These are phyloP conservation scores for Gonatopus flavifemur DNA, from an alignment of 1,140 invertebrate species.

Conservation along the genomic window DNA sequence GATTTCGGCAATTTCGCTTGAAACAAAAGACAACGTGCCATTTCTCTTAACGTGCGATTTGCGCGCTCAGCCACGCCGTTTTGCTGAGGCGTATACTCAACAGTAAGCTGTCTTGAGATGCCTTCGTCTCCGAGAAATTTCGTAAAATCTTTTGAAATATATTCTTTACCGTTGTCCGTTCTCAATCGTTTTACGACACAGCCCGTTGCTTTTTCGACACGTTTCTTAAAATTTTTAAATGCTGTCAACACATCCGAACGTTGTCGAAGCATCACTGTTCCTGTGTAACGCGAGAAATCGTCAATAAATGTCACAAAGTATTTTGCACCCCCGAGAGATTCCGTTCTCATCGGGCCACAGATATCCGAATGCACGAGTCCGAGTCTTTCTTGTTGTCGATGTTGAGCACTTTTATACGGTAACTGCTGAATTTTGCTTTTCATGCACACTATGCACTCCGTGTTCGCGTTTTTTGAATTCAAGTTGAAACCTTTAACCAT, in stretches of 20 bases:
- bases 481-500: background rate
- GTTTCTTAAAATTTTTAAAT: too few relatives aligned
- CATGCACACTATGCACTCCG: constrained; percentile 30
- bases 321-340: too few relatives aligned
- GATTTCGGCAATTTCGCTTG: background rate
- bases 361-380: too few relatives aligned
- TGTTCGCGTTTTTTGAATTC: constrained; percentile 7
- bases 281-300: too few relatives aligned
- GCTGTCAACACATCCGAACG: too few relatives aligned
- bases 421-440: constrained; percentile 32
- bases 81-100: constrained; percentile 13
- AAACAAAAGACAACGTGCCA: constrained; percentile 23
- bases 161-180: too few relatives aligned
- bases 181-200: too few relatives aligned
- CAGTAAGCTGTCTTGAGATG: constrained; percentile 4
- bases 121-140: constrained; percentile 20
- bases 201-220: too few relatives aligned
- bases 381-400: constrained; percentile 16
- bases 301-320: too few relatives aligned
- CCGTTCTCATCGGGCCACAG: too few relatives aligned
- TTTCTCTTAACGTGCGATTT: constrained; percentile 32
- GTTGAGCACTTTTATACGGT: constrained; percentile 24
- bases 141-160: too few relatives aligned
- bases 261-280: too few relatives aligned
- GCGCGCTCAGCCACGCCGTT: constrained; percentile 18